Conservation (phyloP, 2,888 invertebrate genomes). For the Ptychoptera albimana region DNA sequence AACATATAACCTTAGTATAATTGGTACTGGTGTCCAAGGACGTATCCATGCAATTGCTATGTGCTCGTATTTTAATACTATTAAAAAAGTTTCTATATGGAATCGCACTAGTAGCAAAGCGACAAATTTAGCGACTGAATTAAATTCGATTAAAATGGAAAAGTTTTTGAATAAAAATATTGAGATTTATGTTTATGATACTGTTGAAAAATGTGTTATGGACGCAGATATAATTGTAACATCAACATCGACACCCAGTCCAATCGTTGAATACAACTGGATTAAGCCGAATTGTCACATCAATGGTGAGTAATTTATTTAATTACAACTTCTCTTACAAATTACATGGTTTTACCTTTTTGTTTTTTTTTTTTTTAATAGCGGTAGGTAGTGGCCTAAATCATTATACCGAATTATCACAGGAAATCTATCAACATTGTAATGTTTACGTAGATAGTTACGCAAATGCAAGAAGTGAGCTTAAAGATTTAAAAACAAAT, state of each 20-base stretch:
- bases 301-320: slow-evolving; percentile 34
- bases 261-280: slow-evolving; percentile 35
- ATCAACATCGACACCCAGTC: slow-evolving; percentile 34
- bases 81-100: slow-evolving; percentile 36
- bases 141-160: slow-evolving; percentile 15
- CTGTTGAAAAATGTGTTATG: slow-evolving; percentile 32
- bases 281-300: slow-evolving; percentile 39
- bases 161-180: slow-evolving; percentile 11
- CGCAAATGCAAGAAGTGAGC: slow-evolving; percentile 35
- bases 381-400: slow-evolving; percentile 39
- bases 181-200: slow-evolving; percentile 16
- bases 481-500: slow-evolving; percentile 32
- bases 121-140: slow-evolving; percentile 19
- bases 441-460: slow-evolving; percentile 39
- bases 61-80: slow-evolving; percentile 30
- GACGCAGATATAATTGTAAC: slow-evolving; percentile 46
- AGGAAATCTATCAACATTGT: slow-evolving; percentile 33
- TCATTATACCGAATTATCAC: slow-evolving; percentile 36
- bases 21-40: slow-evolving; percentile 37
- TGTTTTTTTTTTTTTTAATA: slow-evolving; percentile 18
- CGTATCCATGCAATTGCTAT: slow-evolving; percentile 35
- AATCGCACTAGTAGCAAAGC: slow-evolving; percentile 32
- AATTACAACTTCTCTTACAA: background rate
- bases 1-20: slow-evolving; percentile 25
- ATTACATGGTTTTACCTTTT: background rate